Base-by-base conservation (phyloP, 1,140 invertebrate genomes). In the Penaeus indicus region DNA sequence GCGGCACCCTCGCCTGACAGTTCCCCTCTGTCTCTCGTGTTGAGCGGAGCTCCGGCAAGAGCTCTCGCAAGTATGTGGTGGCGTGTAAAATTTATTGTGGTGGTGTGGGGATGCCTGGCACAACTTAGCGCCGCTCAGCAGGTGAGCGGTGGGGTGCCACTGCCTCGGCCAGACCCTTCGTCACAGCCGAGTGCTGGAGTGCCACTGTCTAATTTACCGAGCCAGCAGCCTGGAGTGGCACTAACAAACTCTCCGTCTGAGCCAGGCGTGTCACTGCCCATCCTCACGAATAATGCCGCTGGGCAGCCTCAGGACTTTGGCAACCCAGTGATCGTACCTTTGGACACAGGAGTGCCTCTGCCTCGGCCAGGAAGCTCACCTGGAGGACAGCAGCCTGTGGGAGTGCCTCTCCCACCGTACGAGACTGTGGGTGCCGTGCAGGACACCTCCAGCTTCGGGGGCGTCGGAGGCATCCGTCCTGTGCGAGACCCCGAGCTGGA, bases 401-500 rank as follows among this genome's bases (percentile, higher is more conserved):
- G 82, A 42, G 82, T 84, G 10, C 82, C 82, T n/a, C 63, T 84
- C 5, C 72, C 72, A 3, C 82, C 82, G 4, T 19, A 67, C 63
- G 67, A 32, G 25, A 22, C 62, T 25, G 82, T 22, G 18, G 82
- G 62, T 1, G 27, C 18, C 7, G 72, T 27, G 22, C 72, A 75
- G 25, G 27, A 27, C 21, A 25, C 72, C 18, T 38, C 42, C 72
- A 38, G 42, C 42, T 32, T 69, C 47, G 27, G 27, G 42, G 63
- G 82, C 21, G 19, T 22, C 25, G 87, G 81, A 63, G 82, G 81
- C 21, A 77, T 90, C 1, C 77, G 67, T 75, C 82, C 81, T 60
- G 87, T 90, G 32, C 80, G 63, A n/a, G 82, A 90, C 81, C 85
- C 86, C 1, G 67, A 81, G 4, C 21, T 64, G 67, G 90, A 90